These are phyloP conservation scores for Crepidodera aurea DNA, from an alignment of 2,888 invertebrate species.

Conservation along the genomic window DNA sequence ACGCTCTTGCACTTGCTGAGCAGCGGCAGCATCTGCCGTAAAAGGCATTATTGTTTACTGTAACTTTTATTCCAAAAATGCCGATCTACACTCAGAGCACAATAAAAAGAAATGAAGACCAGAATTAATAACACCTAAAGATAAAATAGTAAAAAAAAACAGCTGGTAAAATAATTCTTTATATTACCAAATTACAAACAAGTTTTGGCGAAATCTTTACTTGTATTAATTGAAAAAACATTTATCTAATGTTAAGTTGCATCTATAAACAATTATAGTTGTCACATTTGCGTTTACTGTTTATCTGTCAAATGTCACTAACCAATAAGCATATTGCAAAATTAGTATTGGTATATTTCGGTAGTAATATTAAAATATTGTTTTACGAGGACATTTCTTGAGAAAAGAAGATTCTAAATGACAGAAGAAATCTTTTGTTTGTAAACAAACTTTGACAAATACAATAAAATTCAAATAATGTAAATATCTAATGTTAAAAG, in stretches of 20 bases:
- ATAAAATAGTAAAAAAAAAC: conserved; percentile 12
- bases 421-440: conserved; percentile 23
- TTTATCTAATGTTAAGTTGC: conserved; percentile 1
- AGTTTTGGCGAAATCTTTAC: conserved; percentile 40
- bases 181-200: conserved; percentile 48
- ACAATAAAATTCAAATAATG: not conserved
- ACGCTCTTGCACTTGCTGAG: conserved; percentile 76
- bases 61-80: conserved; percentile 35
- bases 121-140: conserved; percentile 48
- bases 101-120: conserved; percentile 64
- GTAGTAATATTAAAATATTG: no score
- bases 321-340: no score
- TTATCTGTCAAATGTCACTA: no score
- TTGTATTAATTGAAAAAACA: conserved; percentile 15
- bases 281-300: no score
- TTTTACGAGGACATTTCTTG: no score
- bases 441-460: conserved; percentile 10
- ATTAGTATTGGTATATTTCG: no score
- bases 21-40: conserved; percentile 76
- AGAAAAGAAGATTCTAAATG: no score
- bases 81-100: conserved; percentile 63
- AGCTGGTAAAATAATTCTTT: no score
- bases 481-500: conserved; percentile 7
- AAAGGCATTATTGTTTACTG: conserved; percentile 70
- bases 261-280: no score